phyloP scores from a whole-genome alignment of 2,888 invertebrate species.

The Brachyptera putata region DNA sequence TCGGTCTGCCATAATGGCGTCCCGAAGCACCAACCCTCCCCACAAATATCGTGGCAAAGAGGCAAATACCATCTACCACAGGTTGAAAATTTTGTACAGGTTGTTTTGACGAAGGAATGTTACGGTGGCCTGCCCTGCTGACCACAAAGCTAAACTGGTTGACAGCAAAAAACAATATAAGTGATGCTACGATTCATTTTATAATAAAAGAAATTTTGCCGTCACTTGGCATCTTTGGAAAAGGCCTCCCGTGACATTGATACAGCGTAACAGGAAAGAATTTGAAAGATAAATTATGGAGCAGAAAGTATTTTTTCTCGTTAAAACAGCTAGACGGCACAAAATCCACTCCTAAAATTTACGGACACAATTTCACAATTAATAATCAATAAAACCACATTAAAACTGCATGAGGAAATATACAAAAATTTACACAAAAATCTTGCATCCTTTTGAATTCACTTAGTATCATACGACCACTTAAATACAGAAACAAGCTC shows the following conservation, averaged over 20 bases:
- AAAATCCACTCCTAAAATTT: constrained; percentile 36
- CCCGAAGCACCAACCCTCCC: constrained; percentile 19
- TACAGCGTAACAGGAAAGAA: constrained; percentile 33
- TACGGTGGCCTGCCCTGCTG: constrained; percentile 32
- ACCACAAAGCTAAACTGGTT: constrained; percentile 33
- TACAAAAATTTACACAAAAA: constrained; percentile 35
- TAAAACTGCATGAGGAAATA: constrained; percentile 33
- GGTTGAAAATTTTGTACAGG: constrained; percentile 32
- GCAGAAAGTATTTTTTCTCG: constrained; percentile 35
- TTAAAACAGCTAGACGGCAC: constrained; percentile 34
- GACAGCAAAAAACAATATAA: constrained; percentile 28
- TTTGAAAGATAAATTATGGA: constrained; percentile 32
- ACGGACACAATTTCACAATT: constrained; percentile 35
- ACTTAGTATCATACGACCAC: constrained; percentile 33
- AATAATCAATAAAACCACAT: constrained; percentile 36
- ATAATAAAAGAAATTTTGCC: constrained; percentile 29
- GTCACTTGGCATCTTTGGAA: constrained; percentile 29
- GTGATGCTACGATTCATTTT: constrained; percentile 24
- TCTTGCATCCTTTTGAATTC: constrained; percentile 31
- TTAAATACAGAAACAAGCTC: constrained; percentile 35
- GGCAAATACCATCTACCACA: constrained; percentile 29
- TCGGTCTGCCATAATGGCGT: constrained; percentile 7
- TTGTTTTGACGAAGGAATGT: constrained; percentile 33
- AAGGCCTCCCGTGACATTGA: constrained; percentile 31
- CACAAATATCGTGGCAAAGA: constrained; percentile 25